Evolutionary conservation across 2,888 invertebrate genomes (phyloP), one percentile per base, ranked within the genome.

Genomic region (Drosophila conformis): DNA sequence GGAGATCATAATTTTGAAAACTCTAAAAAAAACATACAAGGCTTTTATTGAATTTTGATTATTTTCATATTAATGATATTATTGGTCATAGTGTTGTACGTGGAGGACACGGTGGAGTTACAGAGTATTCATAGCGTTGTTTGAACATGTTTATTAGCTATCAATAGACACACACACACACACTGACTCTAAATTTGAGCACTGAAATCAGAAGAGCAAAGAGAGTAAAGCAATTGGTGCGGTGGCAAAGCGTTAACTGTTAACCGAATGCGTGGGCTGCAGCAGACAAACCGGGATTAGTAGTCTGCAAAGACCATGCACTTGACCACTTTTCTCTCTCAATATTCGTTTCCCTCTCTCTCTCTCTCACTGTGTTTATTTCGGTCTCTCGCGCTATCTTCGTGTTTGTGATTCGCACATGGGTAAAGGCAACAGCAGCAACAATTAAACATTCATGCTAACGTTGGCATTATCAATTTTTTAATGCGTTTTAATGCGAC

Each of bases 241-340:
- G 29, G 58, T 31, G 42, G 53, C 66, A 38, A 40, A 61, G 49
- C 56, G 68, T 66, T 73, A 78, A 77, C 74, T 64, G 81, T 79
- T 71, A 70, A 69, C 67, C 51, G 42, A 49, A 66, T 74, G 83
- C 85, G 79, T 84, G 81, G 83, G 79, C 54, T 69, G 48, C 42
- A 25, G 46, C 54, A 40, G 63, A 48, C 54, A 71, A 69, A 75
- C 54, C 72, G 48, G 68, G 78, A 63, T 67, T 64, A 25, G 58
- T 18, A 29, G 49, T 61, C 60, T 62, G 51, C 29, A 64, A 25
- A 51, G 49, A 46, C 63, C 66, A 57, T 61, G 74, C 71, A 77
- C 74, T 77, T 77, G 77, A 67, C 66, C 31, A 59, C 56, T 15
- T 35, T 10, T 25, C 48, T 11, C 53, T 36, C 65, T 35, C 60